Percentiles rank a stretch among this genome's conserved stretches.
Evolutionary conservation across 2,797 vertebrate species (phyloP).

Genomic region (Pipistrellus kuhlii): DNA sequence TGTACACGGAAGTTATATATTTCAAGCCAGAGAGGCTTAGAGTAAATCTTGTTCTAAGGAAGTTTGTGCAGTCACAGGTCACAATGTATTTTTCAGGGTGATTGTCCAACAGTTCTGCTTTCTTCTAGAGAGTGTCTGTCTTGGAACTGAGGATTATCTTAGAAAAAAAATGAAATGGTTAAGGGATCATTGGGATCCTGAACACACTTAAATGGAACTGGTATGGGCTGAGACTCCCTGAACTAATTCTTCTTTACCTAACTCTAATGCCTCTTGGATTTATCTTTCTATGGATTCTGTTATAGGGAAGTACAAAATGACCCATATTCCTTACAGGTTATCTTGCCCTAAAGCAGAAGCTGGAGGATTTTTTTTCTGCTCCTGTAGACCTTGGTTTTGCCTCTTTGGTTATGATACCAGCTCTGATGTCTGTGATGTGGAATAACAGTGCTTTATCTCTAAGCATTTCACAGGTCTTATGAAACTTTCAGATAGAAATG

Average conservation of each 20-base stretch:
- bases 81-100: neutral
- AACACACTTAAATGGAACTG: neutral
- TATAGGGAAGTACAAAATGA: neutral
- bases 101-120: neutral
- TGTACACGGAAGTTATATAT: neutral
- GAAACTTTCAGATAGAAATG: neutral
- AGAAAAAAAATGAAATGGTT: constrained; percentile 53
- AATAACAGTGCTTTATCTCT: neutral
- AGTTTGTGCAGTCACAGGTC: constrained; percentile 44
- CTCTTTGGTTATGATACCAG: neutral
- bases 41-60: constrained; percentile 21
- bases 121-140: neutral
- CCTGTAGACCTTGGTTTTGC: neutral
- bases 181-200: neutral
- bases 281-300: constrained; percentile 25
- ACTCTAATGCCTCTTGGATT: constrained; percentile 18
- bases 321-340: constrained; percentile 4
- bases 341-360: constrained; percentile 51
- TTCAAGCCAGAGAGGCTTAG: constrained; percentile 28
- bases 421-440: constrained; percentile 21
- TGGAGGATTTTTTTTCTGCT: neutral
- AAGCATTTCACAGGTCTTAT: neutral
- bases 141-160: constrained; percentile 10
- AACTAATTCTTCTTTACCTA: constrained; percentile 34
- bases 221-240: neutral